Percentiles rank a stretch among this genome's conserved stretches.
Evolutionary conservation across 2,797 vertebrate species (phyloP).

Genomic region (Myotis vivesi): DNA sequence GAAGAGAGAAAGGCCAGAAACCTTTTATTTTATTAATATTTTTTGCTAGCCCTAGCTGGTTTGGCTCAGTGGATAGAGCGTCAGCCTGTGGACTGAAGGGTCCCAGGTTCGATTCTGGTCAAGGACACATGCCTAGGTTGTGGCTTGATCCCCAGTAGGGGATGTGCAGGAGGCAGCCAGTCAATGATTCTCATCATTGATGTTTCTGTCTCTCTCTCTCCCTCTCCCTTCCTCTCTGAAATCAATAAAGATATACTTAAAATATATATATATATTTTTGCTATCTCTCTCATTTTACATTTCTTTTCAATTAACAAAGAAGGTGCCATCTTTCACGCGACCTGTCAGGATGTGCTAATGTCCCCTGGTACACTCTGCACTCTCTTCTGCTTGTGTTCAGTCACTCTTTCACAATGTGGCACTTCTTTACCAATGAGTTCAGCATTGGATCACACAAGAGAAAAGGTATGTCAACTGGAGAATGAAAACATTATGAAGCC

Average conservation of each 20-base stretch:
- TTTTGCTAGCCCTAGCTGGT: too few relatives aligned
- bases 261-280: background rate
- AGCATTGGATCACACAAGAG: background rate
- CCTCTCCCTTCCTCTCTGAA: too few relatives aligned
- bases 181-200: too few relatives aligned
- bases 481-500: background rate
- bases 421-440: background rate
- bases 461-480: background rate
- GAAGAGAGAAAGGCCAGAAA: slow-evolving; percentile 58
- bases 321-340: slow-evolving; percentile 51
- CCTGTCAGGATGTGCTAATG: background rate
- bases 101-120: too few relatives aligned
- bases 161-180: too few relatives aligned
- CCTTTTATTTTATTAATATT: slow-evolving; percentile 48
- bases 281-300: slow-evolving; percentile 54
- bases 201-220: too few relatives aligned
- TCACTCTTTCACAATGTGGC: background rate
- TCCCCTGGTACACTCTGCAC: background rate
- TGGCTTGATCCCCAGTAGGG: too few relatives aligned
- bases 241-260: too few relatives aligned
- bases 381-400: background rate
- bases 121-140: too few relatives aligned
- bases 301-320: slow-evolving; percentile 69
- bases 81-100: too few relatives aligned
- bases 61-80: too few relatives aligned